Base-by-base conservation (phyloP, 2,888 invertebrate species). In the Apamea epomidion region DNA sequence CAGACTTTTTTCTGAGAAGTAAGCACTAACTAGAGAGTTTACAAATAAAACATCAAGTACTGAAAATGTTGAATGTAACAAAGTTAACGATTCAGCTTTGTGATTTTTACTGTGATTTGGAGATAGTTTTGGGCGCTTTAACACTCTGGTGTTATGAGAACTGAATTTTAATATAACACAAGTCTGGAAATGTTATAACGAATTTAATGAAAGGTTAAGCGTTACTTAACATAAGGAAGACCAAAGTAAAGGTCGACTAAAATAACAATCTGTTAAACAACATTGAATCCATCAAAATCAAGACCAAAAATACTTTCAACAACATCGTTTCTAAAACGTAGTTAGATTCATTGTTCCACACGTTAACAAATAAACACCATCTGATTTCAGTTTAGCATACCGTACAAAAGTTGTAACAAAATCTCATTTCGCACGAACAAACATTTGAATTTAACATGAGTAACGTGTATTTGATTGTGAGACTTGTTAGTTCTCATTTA, bases 401-500 rank as follows among this genome's bases (percentile, higher is more conserved):
- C 83, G 80, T 87, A 86, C 88, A 89, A 89, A 86, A 91, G 87
- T 86, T 87, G 79, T 85, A 91, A 90, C 89, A 85, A 91, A 90
- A 90, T 91, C 87, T 86, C 88, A 88, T 88, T 90, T 83, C 81
- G 80, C 88, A 79, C 82, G 80, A 88, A 82, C 90, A 91, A 90
- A 91, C 90, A 91, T 90, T 83, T 87, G 81, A 86, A 87, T 88
- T 84, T 75, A 81, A 89, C 89, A 87, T 86, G 89, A 87, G 87
- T 89, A 86, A 86, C 87, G 85, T 87, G 82, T 88, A 89, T 91
- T 90, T 91, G 91, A 91, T 91, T 90, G 90, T 90, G 85, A 87
- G 89, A 90, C 88, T 89, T 88, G 90, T 89, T 89, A 93, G 92
- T 92, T 91, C 87, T 90, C 91, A 91, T 92, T 90, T 91, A 92